Evolutionary conservation across 2,113 vertebrate species (phyloP).

Genomic region (Catharus minimus): DNA sequence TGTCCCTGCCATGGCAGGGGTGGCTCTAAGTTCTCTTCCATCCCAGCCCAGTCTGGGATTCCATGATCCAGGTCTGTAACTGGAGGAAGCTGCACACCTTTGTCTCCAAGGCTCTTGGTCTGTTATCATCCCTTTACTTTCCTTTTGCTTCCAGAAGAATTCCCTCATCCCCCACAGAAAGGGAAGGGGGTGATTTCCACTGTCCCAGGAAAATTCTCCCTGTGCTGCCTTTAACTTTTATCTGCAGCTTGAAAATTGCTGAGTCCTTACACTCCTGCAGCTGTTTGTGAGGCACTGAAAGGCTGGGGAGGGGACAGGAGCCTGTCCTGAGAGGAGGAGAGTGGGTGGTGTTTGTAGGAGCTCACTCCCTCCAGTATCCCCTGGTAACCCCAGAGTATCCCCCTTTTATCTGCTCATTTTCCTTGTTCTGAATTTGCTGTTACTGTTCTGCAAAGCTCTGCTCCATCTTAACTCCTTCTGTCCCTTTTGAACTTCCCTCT

Average conservation of each 20-base stretch:
- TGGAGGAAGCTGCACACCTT: background rate
- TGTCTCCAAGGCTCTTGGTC: background rate
- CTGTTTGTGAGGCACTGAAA: background rate
- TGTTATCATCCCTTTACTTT: background rate
- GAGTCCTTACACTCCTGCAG: background rate
- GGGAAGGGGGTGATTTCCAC: background rate
- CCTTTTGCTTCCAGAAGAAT: background rate
- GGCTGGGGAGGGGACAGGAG: background rate
- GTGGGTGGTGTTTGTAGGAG: background rate
- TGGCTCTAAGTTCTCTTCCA: background rate
- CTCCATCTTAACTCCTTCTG: background rate
- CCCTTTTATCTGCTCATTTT: background rate
- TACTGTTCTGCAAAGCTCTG: rapidly evolving
- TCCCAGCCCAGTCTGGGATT: background rate
- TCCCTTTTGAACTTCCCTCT: background rate
- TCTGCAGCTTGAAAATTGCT: background rate
- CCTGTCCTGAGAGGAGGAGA: background rate
- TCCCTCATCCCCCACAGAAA: background rate
- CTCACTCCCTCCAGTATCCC: background rate
- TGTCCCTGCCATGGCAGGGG: background rate
- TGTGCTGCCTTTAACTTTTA: background rate
- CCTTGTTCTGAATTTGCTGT: background rate
- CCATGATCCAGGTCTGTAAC: background rate
- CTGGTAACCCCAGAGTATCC: background rate
- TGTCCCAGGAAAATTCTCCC: background rate